Base-by-base conservation (phyloP, 2,888 invertebrate species). In the Xestobium rufovillosum region DNA sequence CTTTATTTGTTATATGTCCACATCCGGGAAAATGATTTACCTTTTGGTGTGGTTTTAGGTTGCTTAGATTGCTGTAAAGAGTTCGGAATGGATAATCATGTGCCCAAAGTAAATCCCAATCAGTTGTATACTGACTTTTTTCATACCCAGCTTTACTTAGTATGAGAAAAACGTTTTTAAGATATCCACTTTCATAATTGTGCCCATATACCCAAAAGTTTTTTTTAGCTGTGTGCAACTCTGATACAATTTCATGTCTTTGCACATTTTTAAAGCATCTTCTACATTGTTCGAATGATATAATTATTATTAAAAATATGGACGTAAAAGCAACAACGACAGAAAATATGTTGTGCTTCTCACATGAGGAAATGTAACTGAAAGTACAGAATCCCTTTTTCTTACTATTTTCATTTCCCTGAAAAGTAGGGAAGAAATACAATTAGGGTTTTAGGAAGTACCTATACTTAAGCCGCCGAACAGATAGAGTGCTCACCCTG, bases 1-100 rank as follows among this genome's bases (percentile, higher is more conserved):
- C 88, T 72, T 97, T 97, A 57, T 88, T 91, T 0, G 94, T 92
- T 33, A 96, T 79, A 57, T 76, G 91, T 0, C 95, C 95, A 27
- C 86, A 87, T 0, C 95, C 96, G 0, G 96, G 96, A 52, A 92
- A 84, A 59, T 96, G 94, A 59, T 97, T 97, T 0, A 96, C 81
- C 61, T 72, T 79, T 60, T 94, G 91, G 58, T 84, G 70, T 0
- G 76, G 66, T 48, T 77, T 73, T 6, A 92, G 63, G 42, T 70
- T 70, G 39, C 69, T 72, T 17, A 86, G 54, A 28, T 64, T 55
- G 3, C 64, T 47, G 34, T 70, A 70, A 6, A 85, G 58, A 0
- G 59, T 62, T 35, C 72, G 62, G 55, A 92, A 95, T 0, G 95
- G 95, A 60, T 89, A 95, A 53, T 91, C 89, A 61, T 95, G 91